phyloP scores from a whole-genome alignment of 2,888 invertebrate species.

The Tenthredo livida region DNA sequence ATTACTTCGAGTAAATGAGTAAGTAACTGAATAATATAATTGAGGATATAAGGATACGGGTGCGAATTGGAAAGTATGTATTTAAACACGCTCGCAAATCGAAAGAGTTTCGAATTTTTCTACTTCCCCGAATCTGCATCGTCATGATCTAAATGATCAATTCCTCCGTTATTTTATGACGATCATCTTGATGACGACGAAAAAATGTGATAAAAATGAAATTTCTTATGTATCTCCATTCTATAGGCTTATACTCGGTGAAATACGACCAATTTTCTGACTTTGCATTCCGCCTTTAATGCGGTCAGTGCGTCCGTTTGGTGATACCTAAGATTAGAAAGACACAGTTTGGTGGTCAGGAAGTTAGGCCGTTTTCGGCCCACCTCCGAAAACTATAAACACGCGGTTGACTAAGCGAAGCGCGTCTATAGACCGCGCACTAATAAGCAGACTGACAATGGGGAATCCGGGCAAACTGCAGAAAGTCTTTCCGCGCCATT shows the following conservation, averaged over 20 bases:
- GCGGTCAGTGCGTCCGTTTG: conserved; percentile 1
- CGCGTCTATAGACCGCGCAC: conserved; percentile 19
- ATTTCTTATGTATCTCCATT: background rate
- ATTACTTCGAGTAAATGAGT: conserved; percentile 12
- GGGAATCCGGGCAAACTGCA: conserved; percentile 37
- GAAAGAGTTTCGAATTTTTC: conserved; percentile 7
- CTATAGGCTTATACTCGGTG: too few relatives aligned
- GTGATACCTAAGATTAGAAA: background rate
- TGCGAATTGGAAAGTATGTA: conserved; percentile 27
- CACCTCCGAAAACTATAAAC: conserved; percentile 22
- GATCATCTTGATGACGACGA: background rate
- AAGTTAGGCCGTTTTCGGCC: conserved; percentile 1
- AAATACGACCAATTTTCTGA: background rate
- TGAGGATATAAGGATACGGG: background rate
- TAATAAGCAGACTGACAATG: conserved; percentile 41
- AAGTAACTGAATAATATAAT: background rate
- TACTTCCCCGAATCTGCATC: background rate
- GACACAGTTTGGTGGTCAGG: background rate
- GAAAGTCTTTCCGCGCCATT: conserved; percentile 41
- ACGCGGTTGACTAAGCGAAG: conserved; percentile 39
- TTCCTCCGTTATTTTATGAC: background rate
- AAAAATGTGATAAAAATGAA: background rate
- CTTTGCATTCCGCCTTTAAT: background rate
- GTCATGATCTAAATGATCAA: background rate
- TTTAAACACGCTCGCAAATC: background rate